phyloP scores from a whole-genome alignment of 2,113 vertebrate species.

The Campylomormyrus numenius region DNA sequence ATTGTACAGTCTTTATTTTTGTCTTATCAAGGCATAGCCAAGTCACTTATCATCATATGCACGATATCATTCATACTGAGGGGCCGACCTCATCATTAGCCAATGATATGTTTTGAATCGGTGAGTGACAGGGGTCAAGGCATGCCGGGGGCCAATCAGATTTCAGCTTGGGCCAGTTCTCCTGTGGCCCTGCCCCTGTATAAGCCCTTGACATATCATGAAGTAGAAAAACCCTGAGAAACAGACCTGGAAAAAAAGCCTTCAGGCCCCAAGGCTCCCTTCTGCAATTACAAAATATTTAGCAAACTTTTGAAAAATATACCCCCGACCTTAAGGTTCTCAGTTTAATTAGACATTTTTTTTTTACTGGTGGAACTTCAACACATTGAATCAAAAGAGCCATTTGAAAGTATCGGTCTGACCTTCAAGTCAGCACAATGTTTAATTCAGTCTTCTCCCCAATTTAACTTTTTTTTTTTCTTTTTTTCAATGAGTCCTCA shows the following conservation, averaged over 20 bases:
- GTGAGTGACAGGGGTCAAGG: not conserved
- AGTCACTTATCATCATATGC: not conserved
- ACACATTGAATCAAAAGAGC: not conserved
- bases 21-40: not conserved
- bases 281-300: not conserved
- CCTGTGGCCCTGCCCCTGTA: not conserved
- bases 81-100: not conserved
- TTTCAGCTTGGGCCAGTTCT: not conserved
- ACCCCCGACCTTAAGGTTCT: conserved; percentile 1
- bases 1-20: not conserved
- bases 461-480: not conserved
- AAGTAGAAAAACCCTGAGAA: not conserved
- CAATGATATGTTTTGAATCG: not conserved
- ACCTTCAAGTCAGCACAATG: conserved; percentile 6
- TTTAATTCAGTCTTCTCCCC: conserved; percentile 8
- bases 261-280: not conserved
- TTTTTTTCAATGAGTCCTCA: not conserved
- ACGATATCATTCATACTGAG: not conserved
- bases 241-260: not conserved
- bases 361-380: not conserved
- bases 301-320: not conserved
- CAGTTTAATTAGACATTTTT: not conserved
- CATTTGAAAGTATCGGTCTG: not conserved
- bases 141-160: not conserved
- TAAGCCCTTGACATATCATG: not conserved